Evolutionary conservation across 2,888 invertebrate genomes (phyloP), one percentile per base, ranked within the genome.

Genomic region (Plebejus melissa): DNA sequence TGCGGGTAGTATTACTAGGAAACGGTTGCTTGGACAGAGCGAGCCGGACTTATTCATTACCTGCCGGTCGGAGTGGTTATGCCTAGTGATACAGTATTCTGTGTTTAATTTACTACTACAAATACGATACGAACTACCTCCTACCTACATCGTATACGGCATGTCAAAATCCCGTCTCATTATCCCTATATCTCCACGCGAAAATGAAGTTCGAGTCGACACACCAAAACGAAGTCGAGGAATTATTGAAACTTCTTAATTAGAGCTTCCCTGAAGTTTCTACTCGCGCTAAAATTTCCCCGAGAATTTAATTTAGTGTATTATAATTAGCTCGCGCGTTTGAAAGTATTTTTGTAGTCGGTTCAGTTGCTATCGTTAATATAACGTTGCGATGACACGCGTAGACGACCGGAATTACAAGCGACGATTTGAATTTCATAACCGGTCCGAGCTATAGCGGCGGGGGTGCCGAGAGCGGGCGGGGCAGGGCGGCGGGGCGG

Each of bases 231-330:
- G 22, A 22, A 28, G 60, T 28, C 60, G 28, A 60, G 60, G 28
- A 60, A 60, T 60, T 60, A 28, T 60, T 60, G 11, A 60, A 60
- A 60, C 60, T 60, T 60, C 60, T 9, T 60, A 60, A 60, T 60
- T 60, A 60, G 60, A 60, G 60, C 60, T 60, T 28, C 28, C 1
- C 1, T 3, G 28, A 60, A 60, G 28, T 60, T 60, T 60, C 60
- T 28, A 28, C 60, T 60, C 28, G 60, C 28, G 60, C 60, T 60
- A 28, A 60, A 60, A 60, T 60, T 60, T 60, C 28, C 32, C 0
- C 9, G 32, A 65, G 16, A 65, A 65, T 36, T 65, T 65, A 13
- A 32, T 36, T 32, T 65, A 65, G 28, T 22, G 58, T 22, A 58
- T 28, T 28, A 28, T 28, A 60, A 60, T 60, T 28, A 60, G 3